Evolutionary conservation across 2,797 vertebrate genomes (phyloP), one percentile per base, ranked within the genome.

Genomic region (Pteropus rufus): DNA sequence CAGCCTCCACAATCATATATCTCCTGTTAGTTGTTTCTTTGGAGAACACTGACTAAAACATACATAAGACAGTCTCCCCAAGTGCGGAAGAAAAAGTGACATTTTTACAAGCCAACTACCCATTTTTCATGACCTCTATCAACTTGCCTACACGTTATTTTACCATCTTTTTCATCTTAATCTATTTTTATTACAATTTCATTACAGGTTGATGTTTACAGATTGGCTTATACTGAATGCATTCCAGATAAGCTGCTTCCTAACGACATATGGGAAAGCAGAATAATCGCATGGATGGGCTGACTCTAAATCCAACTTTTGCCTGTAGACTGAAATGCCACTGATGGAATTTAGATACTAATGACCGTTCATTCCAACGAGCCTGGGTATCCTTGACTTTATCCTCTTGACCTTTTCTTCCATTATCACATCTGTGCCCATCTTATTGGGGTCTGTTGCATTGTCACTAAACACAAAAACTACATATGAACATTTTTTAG

Each of bases 141-240:
- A 81, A 77, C n/a, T 44, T 62, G 21, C 31, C 70, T 36, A 49
- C 31, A 88, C 15, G 8, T 21, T 73, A 83, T 75, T 76, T 56
- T 29, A 46, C 76, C 64, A 92, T 41, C 46, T 72, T 84, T 93
- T 81, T 76, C 90, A 93, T 75, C 69, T 94, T 49, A 69, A 49
- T 62, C 65, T n/a, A 69, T 31, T 76, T 79, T 34, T 82, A 82
- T 36, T 72, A 18, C 9, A 89, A 36, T 75, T 88, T 92, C 44
- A 75, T 56, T 89, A 83, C 46, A 92, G n/a, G n/a, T 6, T 24
- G 34, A 86, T 39, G 54, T 69, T 64, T 62, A 76, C 19, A 89
- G 54, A 60, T 24, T 9, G 84, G 18, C 49, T 72, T 84, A 88
- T 39, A 87, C 34, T 36, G 21, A 88, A 91, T 21, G 39, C 16